Conservation (phyloP, 2,113 vertebrate species). For the Carettochelys insculpta region DNA sequence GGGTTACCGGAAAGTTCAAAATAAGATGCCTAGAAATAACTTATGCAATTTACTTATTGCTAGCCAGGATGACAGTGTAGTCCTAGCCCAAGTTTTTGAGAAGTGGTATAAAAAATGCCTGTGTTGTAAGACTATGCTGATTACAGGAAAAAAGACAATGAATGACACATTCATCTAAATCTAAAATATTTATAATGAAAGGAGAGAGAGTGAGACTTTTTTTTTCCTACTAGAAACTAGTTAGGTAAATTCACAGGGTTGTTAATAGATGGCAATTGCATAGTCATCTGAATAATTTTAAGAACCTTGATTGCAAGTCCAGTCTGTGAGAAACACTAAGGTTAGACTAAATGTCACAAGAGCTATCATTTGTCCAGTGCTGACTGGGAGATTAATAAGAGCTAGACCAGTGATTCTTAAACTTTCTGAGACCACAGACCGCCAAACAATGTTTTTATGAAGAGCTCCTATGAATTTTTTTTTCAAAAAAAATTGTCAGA, state of each 20-base stretch:
- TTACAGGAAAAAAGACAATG: neutral
- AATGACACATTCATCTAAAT: neutral
- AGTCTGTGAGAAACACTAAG: neutral
- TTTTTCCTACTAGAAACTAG: neutral
- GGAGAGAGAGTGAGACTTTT: neutral
- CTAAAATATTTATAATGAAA: neutral
- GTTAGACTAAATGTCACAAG: neutral
- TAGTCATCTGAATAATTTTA: neutral
- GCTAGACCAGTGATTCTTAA: no score
- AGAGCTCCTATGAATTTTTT: no score
- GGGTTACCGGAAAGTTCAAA: no score
- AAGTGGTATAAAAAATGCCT: neutral
- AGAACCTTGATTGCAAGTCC: neutral
- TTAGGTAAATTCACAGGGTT: neutral
- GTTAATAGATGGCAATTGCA: neutral
- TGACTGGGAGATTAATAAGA: neutral
- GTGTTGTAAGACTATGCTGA: neutral
- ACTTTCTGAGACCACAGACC: no score
- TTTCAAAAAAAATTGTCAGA: no score
- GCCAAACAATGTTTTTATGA: no score
- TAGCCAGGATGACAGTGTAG: no score
- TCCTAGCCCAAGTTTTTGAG: no score
- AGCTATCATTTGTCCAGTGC: neutral
- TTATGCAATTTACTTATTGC: no score
- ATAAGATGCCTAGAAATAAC: no score